Conservation (phyloP, 2,113 vertebrate genomes). For the Ageneiosus marmoratus region DNA sequence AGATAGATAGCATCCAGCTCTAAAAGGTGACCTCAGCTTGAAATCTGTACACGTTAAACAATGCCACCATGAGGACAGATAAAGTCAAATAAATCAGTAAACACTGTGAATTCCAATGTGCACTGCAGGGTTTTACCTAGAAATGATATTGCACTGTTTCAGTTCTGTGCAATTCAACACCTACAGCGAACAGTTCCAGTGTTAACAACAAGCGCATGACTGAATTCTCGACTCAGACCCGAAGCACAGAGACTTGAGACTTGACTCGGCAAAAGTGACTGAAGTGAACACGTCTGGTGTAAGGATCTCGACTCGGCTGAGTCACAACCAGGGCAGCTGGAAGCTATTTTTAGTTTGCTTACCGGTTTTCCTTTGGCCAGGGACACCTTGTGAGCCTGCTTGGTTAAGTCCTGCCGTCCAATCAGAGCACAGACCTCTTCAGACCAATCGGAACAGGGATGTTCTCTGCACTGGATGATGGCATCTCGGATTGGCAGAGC, state of each 20-base stretch:
- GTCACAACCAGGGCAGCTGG: no score
- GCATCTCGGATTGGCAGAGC: conserved; percentile 94
- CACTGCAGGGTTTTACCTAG: neutral
- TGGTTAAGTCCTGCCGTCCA: conserved; percentile 92
- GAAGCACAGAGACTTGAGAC: conserved; percentile 5
- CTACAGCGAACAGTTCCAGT: neutral
- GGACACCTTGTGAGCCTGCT: conserved; percentile 90
- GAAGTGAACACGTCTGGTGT: neutral
- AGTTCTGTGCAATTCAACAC: conserved; percentile 2
- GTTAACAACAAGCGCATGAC: conserved; percentile 9
- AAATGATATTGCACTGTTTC: conserved; percentile 10
- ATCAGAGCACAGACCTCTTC: conserved; percentile 93
- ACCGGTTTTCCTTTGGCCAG: conserved; percentile 88
- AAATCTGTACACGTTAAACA: neutral
- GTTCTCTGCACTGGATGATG: conserved; percentile 90
- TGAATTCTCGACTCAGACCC: neutral
- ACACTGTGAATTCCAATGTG: neutral
- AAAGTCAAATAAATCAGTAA: neutral
- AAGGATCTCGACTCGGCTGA: no score
- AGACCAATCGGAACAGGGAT: conserved; percentile 93
- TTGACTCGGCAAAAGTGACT: conserved; percentile 5
- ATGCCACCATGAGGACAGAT: neutral
- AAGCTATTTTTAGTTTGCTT: conserved; percentile 57
- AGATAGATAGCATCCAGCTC: neutral
- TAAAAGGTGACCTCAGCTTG: neutral